Conservation (phyloP, 2,113 vertebrate genomes). For the Cryptotis parvus region DNA sequence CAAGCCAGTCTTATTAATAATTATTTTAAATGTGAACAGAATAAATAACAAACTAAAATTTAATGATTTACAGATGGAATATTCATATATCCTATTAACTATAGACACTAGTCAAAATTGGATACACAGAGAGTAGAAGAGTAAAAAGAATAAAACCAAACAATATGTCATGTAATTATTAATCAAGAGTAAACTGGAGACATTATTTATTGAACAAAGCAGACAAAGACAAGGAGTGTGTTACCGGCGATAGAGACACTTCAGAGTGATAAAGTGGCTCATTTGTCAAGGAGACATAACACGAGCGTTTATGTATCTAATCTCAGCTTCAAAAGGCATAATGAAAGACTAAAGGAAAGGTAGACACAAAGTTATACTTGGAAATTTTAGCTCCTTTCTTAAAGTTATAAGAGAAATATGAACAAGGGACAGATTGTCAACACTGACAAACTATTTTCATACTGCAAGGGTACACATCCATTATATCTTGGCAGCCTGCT, state of each 20-base stretch:
- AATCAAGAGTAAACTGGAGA: background rate
- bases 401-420: background rate
- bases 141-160: background rate
- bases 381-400: background rate
- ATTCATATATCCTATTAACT: background rate
- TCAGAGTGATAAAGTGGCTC: background rate
- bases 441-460: background rate
- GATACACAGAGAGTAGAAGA: background rate
- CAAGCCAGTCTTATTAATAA: background rate
- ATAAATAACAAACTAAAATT: background rate
- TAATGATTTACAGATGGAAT: background rate
- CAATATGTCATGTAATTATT: background rate
- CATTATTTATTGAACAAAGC: background rate
- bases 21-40: background rate
- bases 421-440: background rate
- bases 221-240: background rate
- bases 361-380: background rate
- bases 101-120: background rate
- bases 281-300: background rate
- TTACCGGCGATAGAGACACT: background rate
- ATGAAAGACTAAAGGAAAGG: background rate
- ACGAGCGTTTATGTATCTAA: background rate
- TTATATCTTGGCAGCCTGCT: background rate
- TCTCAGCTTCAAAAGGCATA: background rate
- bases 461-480: background rate